Evolutionary conservation across 2,888 invertebrate genomes (phyloP).

Genomic region (Heliconius ethilla): DNA sequence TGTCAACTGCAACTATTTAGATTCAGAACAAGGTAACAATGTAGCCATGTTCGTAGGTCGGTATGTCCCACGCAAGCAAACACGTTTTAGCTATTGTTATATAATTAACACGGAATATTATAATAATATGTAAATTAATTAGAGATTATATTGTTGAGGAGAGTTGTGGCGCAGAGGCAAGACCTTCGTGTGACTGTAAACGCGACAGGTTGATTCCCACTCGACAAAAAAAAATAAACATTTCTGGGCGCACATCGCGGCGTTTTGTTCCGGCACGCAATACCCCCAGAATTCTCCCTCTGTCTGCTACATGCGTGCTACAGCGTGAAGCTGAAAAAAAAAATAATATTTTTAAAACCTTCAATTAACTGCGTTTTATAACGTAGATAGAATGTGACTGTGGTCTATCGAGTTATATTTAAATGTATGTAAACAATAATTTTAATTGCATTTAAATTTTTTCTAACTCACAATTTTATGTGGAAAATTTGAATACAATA

Average conservation of each 20-base stretch:
- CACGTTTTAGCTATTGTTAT: constrained; percentile 14
- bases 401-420: neutral
- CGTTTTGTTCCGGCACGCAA: too few relatives aligned
- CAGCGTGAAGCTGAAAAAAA: too few relatives aligned
- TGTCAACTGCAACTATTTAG: constrained; percentile 18
- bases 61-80: constrained; percentile 3
- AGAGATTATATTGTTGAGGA: neutral
- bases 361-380: too few relatives aligned
- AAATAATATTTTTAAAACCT: too few relatives aligned
- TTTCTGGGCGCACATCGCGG: too few relatives aligned
- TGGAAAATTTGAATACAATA: constrained; percentile 1
- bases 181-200: too few relatives aligned
- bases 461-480: neutral
- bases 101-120: neutral
- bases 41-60: neutral
- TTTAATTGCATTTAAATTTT: neutral
- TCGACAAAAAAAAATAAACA: too few relatives aligned
- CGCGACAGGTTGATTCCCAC: too few relatives aligned
- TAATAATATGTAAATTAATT: neutral
- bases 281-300: too few relatives aligned
- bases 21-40: neutral
- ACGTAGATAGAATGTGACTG: too few relatives aligned
- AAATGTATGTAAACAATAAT: neutral
- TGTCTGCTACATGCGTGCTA: too few relatives aligned
- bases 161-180: too few relatives aligned